A percentile compares a stretch with the other conserved stretches of the same genome.
These are phyloP conservation scores for Gallinago media DNA, from an alignment of 2,113 vertebrate species.

Conservation along the genomic window DNA sequence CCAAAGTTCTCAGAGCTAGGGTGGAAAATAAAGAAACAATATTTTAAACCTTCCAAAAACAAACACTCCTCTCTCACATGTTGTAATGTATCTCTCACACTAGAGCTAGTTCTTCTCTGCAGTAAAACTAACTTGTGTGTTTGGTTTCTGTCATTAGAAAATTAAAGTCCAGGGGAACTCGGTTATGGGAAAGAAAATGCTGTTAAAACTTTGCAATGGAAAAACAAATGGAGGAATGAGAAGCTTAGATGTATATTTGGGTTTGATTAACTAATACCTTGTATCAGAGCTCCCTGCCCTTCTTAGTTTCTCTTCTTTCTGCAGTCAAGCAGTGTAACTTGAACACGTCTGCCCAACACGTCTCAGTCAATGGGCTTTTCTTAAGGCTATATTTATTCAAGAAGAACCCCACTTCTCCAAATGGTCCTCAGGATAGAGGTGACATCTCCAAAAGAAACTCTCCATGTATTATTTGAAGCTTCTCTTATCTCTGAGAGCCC, in stretches of 20 bases:
- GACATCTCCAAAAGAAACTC: neutral
- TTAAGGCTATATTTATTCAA: neutral
- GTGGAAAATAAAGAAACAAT: constrained; percentile 77
- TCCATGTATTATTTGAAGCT: neutral
- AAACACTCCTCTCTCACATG: constrained; percentile 68
- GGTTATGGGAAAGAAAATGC: constrained; percentile 42
- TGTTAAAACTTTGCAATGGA: constrained; percentile 25
- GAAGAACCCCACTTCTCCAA: neutral
- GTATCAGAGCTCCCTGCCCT: neutral
- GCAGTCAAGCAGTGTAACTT: neutral
- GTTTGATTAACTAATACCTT: constrained; percentile 22
- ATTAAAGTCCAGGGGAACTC: constrained; percentile 39
- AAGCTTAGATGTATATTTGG: constrained; percentile 21
- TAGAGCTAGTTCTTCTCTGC: constrained; percentile 8
- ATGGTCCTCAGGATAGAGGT: neutral
- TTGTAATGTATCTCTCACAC: constrained; percentile 29
- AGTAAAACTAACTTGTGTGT: constrained; percentile 10
- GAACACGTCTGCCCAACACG: neutral
- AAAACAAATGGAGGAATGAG: constrained; percentile 57
- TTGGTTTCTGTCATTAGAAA: constrained; percentile 70
- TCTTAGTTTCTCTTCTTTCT: constrained; percentile 29
- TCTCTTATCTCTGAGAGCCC: neutral
- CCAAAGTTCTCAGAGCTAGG: constrained; percentile 74
- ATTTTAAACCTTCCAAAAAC: constrained; percentile 76
- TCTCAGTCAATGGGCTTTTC: constrained; percentile 14